phyloP scores from a whole-genome alignment of 2,797 vertebrate genomes.

The Phoeniculus purpureus region DNA sequence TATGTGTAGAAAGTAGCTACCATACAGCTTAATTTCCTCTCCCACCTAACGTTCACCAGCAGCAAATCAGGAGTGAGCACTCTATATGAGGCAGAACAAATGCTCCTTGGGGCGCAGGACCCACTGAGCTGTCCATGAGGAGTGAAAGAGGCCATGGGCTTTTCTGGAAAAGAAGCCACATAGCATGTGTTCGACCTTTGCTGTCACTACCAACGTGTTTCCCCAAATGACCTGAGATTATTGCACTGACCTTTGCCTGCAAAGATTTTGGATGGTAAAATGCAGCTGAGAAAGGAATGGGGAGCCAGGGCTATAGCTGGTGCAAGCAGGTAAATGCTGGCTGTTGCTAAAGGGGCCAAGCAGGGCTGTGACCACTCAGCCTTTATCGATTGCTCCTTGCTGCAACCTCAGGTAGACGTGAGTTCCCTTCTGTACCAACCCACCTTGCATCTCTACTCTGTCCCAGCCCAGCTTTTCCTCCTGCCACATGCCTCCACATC shows the following conservation, averaged over 20 bases:
- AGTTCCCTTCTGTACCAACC: background rate
- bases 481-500: background rate
- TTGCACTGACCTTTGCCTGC: background rate
- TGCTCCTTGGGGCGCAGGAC: background rate
- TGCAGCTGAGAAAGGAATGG: background rate
- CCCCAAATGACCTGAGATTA: background rate
- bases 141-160: background rate
- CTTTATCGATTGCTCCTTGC: background rate
- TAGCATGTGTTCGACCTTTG: background rate
- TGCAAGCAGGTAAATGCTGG: background rate
- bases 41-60: background rate
- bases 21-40: slow-evolving; percentile 38
- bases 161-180: background rate
- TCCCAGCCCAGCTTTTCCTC: background rate
- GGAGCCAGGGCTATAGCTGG: background rate
- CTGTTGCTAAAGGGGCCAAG: background rate
- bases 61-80: background rate
- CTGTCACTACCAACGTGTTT: background rate
- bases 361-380: background rate
- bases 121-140: background rate
- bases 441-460: background rate
- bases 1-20: slow-evolving; percentile 19
- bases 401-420: rapidly evolving
- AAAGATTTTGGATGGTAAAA: background rate
- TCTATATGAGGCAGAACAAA: background rate